Evolutionary conservation across 2,113 vertebrate genomes (phyloP).

Genomic region (Illadopsis cleaveri): DNA sequence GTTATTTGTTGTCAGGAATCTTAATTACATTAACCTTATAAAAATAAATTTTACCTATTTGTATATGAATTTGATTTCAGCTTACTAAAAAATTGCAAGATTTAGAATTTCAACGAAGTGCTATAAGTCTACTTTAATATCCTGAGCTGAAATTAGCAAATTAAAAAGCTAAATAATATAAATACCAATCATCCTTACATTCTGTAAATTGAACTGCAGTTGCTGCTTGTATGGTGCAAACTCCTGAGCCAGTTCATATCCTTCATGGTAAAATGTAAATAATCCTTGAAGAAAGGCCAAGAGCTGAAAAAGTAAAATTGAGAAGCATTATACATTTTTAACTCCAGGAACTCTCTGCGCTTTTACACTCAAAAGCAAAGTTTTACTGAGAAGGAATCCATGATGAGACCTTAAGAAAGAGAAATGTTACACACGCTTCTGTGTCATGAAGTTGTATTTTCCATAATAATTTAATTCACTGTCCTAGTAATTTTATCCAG

Average conservation of each 20-base stretch:
- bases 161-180: neutral
- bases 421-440: neutral
- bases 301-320: conserved; percentile 80
- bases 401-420: neutral
- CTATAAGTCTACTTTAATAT: neutral
- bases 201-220: conserved; percentile 97
- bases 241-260: conserved; percentile 96
- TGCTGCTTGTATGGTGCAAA: conserved; percentile 97
- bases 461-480: neutral
- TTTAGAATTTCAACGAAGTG: neutral
- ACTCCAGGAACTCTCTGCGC: neutral
- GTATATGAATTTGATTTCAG: neutral
- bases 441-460: neutral
- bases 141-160: neutral
- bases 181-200: conserved; percentile 79
- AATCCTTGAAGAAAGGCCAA: conserved; percentile 97
- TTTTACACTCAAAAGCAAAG: neutral
- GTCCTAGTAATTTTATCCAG: neutral
- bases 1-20: neutral
- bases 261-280: conserved; percentile 99
- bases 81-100: neutral
- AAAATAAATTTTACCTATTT: neutral
- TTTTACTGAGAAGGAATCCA: neutral
- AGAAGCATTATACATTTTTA: conserved; percentile 4
- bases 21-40: neutral